Evolutionary conservation across 2,888 invertebrate genomes (phyloP).

Genomic region (Limnephilus auricula): DNA sequence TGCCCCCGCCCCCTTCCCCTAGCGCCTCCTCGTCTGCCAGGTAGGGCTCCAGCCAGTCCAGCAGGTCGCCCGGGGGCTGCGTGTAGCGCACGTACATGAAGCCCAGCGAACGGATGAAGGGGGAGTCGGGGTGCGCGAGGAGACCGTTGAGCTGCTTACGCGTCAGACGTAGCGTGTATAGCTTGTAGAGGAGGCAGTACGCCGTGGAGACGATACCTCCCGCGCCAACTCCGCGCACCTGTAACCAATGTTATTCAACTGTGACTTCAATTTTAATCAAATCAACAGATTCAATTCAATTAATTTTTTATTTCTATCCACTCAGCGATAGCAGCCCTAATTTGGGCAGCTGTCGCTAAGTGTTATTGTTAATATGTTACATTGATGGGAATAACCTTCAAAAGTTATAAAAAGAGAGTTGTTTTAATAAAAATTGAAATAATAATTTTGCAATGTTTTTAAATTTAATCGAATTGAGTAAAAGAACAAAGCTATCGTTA

Average conservation of each 20-base stretch:
- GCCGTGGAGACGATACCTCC: constrained; percentile 99
- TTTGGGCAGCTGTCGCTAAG: too few species aligned
- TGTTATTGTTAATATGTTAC: too few species aligned
- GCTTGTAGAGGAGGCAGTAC: constrained; percentile 98
- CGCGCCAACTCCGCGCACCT: constrained; percentile 98
- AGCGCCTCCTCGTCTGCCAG: constrained; percentile 97
- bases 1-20: constrained; percentile 96
- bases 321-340: too few species aligned
- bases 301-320: too few species aligned
- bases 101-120: constrained; percentile 96
- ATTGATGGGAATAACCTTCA: too few species aligned
- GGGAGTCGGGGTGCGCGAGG: constrained; percentile 96
- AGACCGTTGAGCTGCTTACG: constrained; percentile 98
- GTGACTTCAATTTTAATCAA: constrained; percentile 64
- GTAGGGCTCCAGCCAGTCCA: constrained; percentile 98
- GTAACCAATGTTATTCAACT: constrained; percentile 67
- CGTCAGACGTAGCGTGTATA: constrained; percentile 97
- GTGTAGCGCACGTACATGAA: constrained; percentile 93
- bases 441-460: too few species aligned
- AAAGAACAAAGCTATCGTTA: not conserved
- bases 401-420: too few species aligned
- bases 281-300: not conserved
- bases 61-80: constrained; percentile 95
- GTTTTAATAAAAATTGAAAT: too few species aligned
- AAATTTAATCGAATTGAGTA: too few species aligned